Evolutionary conservation across 2,888 invertebrate genomes (phyloP), one percentile per base, ranked within the genome.

Genomic region (Anarsia innoxiella): DNA sequence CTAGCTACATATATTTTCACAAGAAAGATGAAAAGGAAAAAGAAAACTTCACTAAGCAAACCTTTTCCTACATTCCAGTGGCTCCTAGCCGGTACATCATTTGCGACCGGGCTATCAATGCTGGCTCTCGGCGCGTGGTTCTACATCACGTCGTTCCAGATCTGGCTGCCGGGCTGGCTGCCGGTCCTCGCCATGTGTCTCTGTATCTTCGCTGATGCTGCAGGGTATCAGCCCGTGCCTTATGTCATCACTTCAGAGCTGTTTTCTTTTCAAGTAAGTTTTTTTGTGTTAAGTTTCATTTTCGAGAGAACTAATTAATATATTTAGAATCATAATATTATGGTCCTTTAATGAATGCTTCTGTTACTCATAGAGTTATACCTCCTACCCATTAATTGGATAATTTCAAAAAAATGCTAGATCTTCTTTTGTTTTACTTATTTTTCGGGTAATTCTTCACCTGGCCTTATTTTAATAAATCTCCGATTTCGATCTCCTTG

Each of bases 231-330:
- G 39, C 83, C 84, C 0, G 80, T 83, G 12, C 83, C 84, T 0
- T 84, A 83, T 34, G 82, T 84, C 34, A 83, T 84, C 11, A 82
- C 79, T 3, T 80, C 82, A 0, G 84, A 84, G 49, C 61, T 84
- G 38, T 83, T 83, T 46, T 63, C 69, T 0, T 84, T 83, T 41
- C 80, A 82, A 56, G 84, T 84, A 44, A 66, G 58, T 44, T 26
- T 5, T 19, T 5, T 19, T 19, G 3, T 6, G 19, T 6, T 5
- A 19, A n/a, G n/a, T n/a, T n/a, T n/a, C n/a, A n/a, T n/a, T n/a
- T n/a, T n/a, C 19, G 19, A 19, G 19, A 6, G 6, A 5, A 19
- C 19, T 19, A 5, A 19, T 19, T 19, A 5, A 19, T 5, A 6
- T 19, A 19, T 19, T 19, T 19, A 19, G 4, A 19, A 19, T 5